These are phyloP conservation scores for Cinara cedri DNA, from an alignment of 2,888 invertebrate species.

Conservation along the genomic window DNA sequence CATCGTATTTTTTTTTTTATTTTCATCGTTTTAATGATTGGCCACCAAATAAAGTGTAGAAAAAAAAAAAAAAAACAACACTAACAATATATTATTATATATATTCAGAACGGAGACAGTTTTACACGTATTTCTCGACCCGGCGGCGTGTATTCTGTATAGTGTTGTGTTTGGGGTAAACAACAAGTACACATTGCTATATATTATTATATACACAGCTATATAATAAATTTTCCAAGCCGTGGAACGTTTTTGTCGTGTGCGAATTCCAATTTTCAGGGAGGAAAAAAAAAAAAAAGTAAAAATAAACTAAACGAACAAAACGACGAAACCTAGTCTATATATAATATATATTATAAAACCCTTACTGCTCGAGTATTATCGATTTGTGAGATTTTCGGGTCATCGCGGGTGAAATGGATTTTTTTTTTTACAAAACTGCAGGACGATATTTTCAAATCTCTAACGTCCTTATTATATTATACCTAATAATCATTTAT, in stretches of 20 bases:
- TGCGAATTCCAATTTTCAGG: conserved; percentile 35
- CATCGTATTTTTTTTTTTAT: too few species aligned
- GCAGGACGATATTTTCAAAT: conserved; percentile 21
- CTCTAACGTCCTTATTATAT: too few species aligned
- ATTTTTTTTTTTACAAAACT: conserved; percentile 15
- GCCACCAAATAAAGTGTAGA: too few species aligned
- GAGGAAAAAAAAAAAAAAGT: conserved; percentile 11
- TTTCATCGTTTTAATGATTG: too few species aligned
- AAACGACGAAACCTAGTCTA: background rate
- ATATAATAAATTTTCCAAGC: conserved; percentile 31
- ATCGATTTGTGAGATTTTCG: conserved; percentile 24
- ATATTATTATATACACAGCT: conserved; percentile 35
- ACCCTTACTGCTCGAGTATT: background rate
- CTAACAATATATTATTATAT: too few species aligned
- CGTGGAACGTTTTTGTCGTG: conserved; percentile 22
- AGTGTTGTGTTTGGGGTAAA: conserved; percentile 3
- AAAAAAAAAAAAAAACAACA: too few species aligned
- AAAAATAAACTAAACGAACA: background rate
- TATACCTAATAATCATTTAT: too few species aligned
- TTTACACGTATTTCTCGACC: conserved; percentile 11
- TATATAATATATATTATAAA: background rate
- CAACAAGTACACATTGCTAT: conserved; percentile 13
- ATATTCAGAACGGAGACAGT: conserved; percentile 4
- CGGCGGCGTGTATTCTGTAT: background rate
- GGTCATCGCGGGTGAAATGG: conserved; percentile 16